phyloP scores from a whole-genome alignment of 2,888 invertebrate species.

The Halictus ligatus region DNA sequence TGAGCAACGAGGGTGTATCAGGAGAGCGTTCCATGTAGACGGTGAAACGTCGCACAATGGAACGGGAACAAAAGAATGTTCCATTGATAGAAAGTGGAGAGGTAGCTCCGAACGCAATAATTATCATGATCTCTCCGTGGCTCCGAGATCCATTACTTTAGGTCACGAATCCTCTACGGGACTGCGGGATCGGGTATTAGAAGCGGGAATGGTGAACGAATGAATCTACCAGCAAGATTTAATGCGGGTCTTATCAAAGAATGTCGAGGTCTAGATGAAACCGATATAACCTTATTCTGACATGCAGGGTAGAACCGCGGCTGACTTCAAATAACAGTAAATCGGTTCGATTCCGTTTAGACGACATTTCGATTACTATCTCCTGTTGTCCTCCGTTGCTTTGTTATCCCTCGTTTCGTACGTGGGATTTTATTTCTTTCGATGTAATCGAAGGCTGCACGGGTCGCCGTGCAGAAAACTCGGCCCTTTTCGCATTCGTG shows the following conservation, averaged over 20 bases:
- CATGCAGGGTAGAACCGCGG: conserved; percentile 61
- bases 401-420: conserved; percentile 40
- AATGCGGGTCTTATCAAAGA: conserved; percentile 71
- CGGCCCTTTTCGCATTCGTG: neutral
- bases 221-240: conserved; percentile 70
- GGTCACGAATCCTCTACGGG: conserved; percentile 70
- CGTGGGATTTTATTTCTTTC: conserved; percentile 47
- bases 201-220: conserved; percentile 59
- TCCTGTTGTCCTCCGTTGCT: conserved; percentile 52
- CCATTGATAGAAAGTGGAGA: conserved; percentile 74
- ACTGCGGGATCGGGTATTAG: conserved; percentile 78
- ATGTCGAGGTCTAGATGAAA: conserved; percentile 69
- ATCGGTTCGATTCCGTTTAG: conserved; percentile 68
- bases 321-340: conserved; percentile 68
- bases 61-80: conserved; percentile 31
- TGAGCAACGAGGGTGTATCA: neutral
- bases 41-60: neutral
- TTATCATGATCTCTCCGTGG: conserved; percentile 80
- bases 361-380: conserved; percentile 69
- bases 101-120: conserved; percentile 81
- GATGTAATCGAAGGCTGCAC: conserved; percentile 29
- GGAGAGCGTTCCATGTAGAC: neutral
- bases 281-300: conserved; percentile 66
- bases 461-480: conserved; percentile 5
- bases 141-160: conserved; percentile 54